These are phyloP conservation scores for Paraplagusia blochii DNA, from an alignment of 2,113 vertebrate species.

Conservation along the genomic window DNA sequence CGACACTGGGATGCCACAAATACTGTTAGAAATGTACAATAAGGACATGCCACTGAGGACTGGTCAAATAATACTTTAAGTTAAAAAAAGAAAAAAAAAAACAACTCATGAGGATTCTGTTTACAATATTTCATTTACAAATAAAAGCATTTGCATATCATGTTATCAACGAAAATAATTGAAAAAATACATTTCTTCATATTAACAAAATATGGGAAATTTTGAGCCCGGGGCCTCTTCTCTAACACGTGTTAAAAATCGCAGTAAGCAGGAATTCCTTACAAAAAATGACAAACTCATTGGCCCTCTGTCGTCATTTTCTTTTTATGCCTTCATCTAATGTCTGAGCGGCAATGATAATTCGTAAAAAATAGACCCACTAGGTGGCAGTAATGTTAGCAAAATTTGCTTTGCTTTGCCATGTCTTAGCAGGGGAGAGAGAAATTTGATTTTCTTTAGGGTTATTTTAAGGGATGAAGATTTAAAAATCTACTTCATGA, in stretches of 20 bases:
- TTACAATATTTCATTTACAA: conserved; percentile 63
- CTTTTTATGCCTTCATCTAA: too few relatives aligned
- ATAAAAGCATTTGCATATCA: conserved; percentile 58
- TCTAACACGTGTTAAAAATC: not conserved
- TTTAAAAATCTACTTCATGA: too few relatives aligned
- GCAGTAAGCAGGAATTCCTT: too few relatives aligned
- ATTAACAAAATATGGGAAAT: conserved; percentile 39
- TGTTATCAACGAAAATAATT: conserved; percentile 41
- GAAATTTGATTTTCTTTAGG: too few relatives aligned
- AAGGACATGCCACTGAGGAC: conserved; percentile 55
- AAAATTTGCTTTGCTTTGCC: too few relatives aligned
- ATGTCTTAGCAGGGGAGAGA: too few relatives aligned
- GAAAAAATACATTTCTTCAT: conserved; percentile 47
- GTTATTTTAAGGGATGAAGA: too few relatives aligned
- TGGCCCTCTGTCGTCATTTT: too few relatives aligned
- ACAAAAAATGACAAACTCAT: too few relatives aligned
- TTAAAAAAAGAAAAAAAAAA: conserved; percentile 22
- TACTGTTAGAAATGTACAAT: conserved; percentile 65
- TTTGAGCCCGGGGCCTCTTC: conserved; percentile 7
- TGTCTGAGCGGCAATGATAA: too few relatives aligned
- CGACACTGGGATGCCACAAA: conserved; percentile 53
- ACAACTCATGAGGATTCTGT: conserved; percentile 60
- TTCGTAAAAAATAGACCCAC: too few relatives aligned
- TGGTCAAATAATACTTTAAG: conserved; percentile 54
- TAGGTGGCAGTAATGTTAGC: too few relatives aligned